Base-by-base conservation (phyloP, 2,797 vertebrate genomes). In the Halcyon chelicuti region DNA sequence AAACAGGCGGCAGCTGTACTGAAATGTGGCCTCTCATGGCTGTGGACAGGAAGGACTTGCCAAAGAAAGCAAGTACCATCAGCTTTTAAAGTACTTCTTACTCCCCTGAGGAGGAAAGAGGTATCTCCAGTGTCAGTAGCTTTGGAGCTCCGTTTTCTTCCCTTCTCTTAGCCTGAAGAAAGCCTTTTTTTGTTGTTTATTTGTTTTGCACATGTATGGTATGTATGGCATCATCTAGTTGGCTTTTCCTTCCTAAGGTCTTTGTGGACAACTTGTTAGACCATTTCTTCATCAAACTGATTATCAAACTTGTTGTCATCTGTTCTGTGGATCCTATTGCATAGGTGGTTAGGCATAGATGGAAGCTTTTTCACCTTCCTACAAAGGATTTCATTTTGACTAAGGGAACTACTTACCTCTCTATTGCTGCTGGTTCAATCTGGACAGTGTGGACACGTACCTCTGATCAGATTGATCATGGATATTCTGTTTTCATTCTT, bases 21-120 rank as follows among this genome's bases (percentile, higher is more conserved):
- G 98, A 92, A 99, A 98, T 94, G 98, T 99, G 90, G 97, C 97
- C 70, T 99, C 98, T 93, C 99, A 98, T 87, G 99, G 98, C 42
- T 99, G 98, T 13, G 98, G 99, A 52, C 98, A 98, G 80, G 98
- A 98, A 90, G 98, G 92, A 77, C n/a, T 83, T 87, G 91, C 95
- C 74, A 98, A 98, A 97, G 84, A 74, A 84, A 98, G 65, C 96
- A 98, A 98, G 98, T 99, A 98, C 47, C 22, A 35, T 26, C 33
- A 58, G 51, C 74, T 90, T 85, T 60, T 46, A 71, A 71, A 80
- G 40, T 3, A 7, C 3, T 47, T 88, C 46, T 65, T 57, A 31
- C 23, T 70, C n/a, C 8, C 10, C 13, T 31, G 26, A 77, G 57
- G 14, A 88, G 28, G 23, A 77, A 77, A 22, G 33, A 77, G 29